Evolutionary conservation across 2,888 invertebrate genomes (phyloP), one percentile per base, ranked within the genome.

Genomic region (Andrena trimmerana): DNA sequence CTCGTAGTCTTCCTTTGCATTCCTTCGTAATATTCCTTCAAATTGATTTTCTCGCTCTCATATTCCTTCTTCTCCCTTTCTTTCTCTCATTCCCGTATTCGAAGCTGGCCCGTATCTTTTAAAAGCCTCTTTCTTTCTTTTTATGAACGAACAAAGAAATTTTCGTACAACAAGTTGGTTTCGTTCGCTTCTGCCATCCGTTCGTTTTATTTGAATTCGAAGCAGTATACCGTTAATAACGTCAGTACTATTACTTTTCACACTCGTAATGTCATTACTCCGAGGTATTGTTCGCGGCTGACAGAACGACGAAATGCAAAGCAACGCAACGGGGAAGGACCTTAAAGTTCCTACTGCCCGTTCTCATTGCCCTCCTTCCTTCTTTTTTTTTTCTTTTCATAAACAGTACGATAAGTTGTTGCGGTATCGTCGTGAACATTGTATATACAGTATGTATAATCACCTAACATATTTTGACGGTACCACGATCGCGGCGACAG

Each of bases 361-460:
- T 86, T 84, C 77, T 79, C 62, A 57, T 62, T 73, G 79, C 84
- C 57, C 63, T 79, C 60, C 67, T 81, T 71, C 71, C 59, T 66
- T 70, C 71, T 62, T 71, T 48, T 62, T 71, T 48, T 74, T 69
- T 52, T 78, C 70, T 68, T 69, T 72, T 74, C 81, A 70, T 74
- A 78, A 71, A 80, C 82, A 83, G 62, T 65, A 84, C 57, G 72
- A 78, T 60, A 87, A 73, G 52, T 81, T 76, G 66, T 75, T 71
- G 62, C 73, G 81, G 69, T 70, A 79, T 70, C 78, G 78, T 75
- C 78, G 70, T 70, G 60, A 70, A 74, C 72, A 69, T 70, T 68
- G 66, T 76, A 83, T 83, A 81, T 81, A 83, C 76, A 83, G 70
- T 82, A 79, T 79, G 71, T 83, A 83, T 83, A 81, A 84, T 87